phyloP scores from a whole-genome alignment of 2,113 vertebrate species.

The Prochilodus magdalenae region DNA sequence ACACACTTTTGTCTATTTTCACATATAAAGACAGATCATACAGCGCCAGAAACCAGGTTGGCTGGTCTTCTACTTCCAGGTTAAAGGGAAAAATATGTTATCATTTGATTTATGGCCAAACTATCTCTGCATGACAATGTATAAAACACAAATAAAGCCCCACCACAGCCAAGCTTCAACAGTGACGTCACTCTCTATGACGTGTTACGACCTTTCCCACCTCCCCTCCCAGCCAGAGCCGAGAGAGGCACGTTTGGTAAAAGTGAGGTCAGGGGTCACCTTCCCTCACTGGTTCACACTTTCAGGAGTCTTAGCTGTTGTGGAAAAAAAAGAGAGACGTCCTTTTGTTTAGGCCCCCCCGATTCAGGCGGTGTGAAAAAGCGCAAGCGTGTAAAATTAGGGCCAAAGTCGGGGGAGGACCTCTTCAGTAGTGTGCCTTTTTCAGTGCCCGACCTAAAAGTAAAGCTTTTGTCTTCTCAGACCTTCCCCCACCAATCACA shows the following conservation, averaged over 20 bases:
- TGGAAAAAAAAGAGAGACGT: constrained; percentile 60
- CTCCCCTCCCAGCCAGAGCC: constrained; percentile 60
- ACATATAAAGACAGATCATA: too few relatives aligned
- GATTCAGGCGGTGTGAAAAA: constrained; percentile 77
- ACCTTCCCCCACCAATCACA: constrained; percentile 70
- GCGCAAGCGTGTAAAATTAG: constrained; percentile 82
- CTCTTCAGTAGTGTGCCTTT: constrained; percentile 67
- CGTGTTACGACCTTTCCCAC: constrained; percentile 69
- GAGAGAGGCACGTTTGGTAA: constrained; percentile 60
- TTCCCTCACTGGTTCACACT: constrained; percentile 71
- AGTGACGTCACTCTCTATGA: constrained; percentile 70
- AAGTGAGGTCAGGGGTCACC: constrained; percentile 75
- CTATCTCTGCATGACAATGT: background rate
- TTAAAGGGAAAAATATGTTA: too few relatives aligned
- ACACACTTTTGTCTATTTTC: too few relatives aligned
- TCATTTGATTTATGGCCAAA: background rate
- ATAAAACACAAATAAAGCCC: constrained; percentile 5
- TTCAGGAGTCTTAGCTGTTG: constrained; percentile 59
- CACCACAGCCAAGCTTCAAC: constrained; percentile 39
- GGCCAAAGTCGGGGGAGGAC: constrained; percentile 74
- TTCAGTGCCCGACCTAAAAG: constrained; percentile 67
- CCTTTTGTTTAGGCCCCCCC: constrained; percentile 71
- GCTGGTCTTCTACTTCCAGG: too few relatives aligned
- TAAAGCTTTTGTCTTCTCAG: constrained; percentile 70
- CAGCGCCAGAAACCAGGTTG: too few relatives aligned